Evolutionary conservation across 2,888 invertebrate species (phyloP), one percentile per base, ranked within the genome.

Genomic region (Hesperia comma): DNA sequence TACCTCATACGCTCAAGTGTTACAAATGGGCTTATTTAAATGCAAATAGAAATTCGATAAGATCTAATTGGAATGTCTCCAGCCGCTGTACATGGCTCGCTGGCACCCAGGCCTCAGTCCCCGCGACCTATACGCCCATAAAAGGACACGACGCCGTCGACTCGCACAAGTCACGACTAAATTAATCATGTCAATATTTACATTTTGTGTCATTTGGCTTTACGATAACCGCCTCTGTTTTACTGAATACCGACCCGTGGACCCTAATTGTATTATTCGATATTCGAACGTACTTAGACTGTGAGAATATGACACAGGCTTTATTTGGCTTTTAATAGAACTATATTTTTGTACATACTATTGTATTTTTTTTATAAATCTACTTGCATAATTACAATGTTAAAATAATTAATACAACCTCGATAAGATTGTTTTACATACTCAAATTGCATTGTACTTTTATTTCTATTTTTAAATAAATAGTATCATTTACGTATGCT

Each of bases 121-220:
- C 72, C 73, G 77, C 84, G 83, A 87, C 86, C 86, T 81, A 80
- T 75, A 79, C 81, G 62, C 54, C 88, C 88, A 77, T 87, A 88
- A 79, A 90, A 84, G 89, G 90, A 64, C 75, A 83, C 79, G 80
- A 81, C 80, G 81, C 81, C 80, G 83, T 77, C 82, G 75, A 77
- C 82, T 78, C 77, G 77, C 80, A 79, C 77, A 78, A 77, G 82
- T 76, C 79, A 77, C 82, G 79, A 77, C 80, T 80, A 85, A 85
- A 85, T n/a, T n/a, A n/a, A n/a, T 84, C 84, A 84, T 83, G 79
- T 78, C 80, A 83, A 82, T 85, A 85, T 87, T 87, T 83, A 85
- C 81, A 83, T 82, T 83, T 80, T 78, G 78, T 78, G 73, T 81
- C 78, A 75, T 57, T 57, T 40, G 57, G 19, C 77, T 43, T 46